Evolutionary conservation across 2,888 invertebrate genomes (phyloP).

Genomic region (Mesoligia furuncula): DNA sequence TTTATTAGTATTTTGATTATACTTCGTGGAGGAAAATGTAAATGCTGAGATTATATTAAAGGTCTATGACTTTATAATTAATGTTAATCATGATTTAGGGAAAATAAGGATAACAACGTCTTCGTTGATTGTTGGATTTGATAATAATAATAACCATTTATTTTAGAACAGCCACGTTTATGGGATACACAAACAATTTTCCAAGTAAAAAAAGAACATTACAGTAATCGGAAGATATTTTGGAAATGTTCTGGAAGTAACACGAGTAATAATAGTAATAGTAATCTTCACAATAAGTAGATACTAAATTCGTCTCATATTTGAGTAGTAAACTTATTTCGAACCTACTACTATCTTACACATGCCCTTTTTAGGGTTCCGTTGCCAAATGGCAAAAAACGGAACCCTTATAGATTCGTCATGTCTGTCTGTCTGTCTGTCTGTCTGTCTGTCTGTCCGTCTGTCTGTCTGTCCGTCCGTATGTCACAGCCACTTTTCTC

Average conservation of each 20-base stretch:
- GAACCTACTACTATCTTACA: background rate
- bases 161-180: background rate
- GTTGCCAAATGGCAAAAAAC: too few species aligned
- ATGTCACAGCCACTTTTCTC: too few species aligned
- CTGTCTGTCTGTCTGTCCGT: too few species aligned
- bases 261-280: too few species aligned
- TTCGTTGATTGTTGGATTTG: background rate
- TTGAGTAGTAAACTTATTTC: background rate
- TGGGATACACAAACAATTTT: background rate
- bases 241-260: background rate
- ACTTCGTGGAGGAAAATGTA: slow-evolving; percentile 7
- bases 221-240: background rate
- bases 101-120: background rate
- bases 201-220: background rate
- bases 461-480: too few species aligned
- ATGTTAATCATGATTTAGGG: background rate
- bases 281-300: background rate
- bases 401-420: too few species aligned
- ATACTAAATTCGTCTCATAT: background rate
- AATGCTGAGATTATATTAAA: slow-evolving; percentile 18
- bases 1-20: slow-evolving; percentile 18
- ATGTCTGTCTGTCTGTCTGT: too few species aligned
- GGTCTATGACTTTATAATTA: background rate
- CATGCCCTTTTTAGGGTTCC: too few species aligned
- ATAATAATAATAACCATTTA: background rate